These are phyloP conservation scores for Nothoprocta pentlandii DNA, from an alignment of 2,113 vertebrate genomes.

Conservation along the genomic window DNA sequence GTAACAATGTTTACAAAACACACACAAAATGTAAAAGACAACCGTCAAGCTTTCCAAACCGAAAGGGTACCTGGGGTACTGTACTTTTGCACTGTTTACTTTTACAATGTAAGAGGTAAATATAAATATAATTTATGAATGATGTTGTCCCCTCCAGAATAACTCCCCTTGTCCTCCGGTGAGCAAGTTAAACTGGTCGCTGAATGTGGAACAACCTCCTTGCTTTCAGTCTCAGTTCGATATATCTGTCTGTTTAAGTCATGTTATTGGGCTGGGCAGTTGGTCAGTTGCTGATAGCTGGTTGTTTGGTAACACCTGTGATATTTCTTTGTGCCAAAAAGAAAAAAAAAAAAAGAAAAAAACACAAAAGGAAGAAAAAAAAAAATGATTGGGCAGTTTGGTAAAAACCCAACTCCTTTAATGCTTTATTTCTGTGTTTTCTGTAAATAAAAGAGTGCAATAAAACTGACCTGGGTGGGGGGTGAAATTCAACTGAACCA, in stretches of 20 bases:
- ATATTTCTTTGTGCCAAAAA: constrained; percentile 81
- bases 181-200: constrained; percentile 77
- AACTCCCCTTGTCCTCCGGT: constrained; percentile 19
- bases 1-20: constrained; percentile 82
- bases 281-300: constrained; percentile 58
- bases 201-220: constrained; percentile 64
- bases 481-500: constrained; percentile 46
- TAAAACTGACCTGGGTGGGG: constrained; percentile 30
- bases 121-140: constrained; percentile 75
- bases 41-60: constrained; percentile 56
- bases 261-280: constrained; percentile 60
- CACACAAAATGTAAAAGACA: constrained; percentile 66
- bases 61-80: constrained; percentile 65
- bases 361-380: background rate
- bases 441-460: constrained; percentile 84
- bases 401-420: constrained; percentile 71
- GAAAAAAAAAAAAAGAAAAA: background rate
- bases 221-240: constrained; percentile 57
- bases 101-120: constrained; percentile 76
- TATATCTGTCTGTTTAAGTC: constrained; percentile 68
- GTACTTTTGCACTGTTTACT: constrained; percentile 80
- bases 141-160: constrained; percentile 37
- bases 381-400: constrained; percentile 59
- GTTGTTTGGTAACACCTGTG: constrained; percentile 76
- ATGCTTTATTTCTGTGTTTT: constrained; percentile 84